Evolutionary conservation across 1,140 invertebrate species (phyloP).

Genomic region (Myzus persicae): DNA sequence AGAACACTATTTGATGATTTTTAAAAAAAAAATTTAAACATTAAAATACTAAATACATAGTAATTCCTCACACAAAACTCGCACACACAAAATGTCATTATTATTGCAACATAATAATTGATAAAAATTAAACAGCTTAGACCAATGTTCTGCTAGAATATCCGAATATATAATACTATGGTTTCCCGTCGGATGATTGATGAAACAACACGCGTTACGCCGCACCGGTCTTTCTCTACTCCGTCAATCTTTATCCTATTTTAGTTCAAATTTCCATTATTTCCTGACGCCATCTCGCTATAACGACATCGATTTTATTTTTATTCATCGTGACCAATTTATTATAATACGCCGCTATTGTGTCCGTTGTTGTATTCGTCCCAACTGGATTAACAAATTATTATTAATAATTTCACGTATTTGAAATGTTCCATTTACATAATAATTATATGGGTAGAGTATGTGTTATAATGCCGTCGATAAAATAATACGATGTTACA

Average conservation of each 20-base stretch:
- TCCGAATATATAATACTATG: not conserved
- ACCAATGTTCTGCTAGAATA: not conserved
- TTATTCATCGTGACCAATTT: not conserved
- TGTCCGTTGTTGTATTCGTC: not conserved
- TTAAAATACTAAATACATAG: not conserved
- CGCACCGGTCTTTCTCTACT: not conserved
- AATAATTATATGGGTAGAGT: not conserved
- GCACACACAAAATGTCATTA: not conserved
- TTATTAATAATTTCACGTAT: not conserved
- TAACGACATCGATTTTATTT: conserved; percentile 8
- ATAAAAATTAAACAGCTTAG: conserved; percentile 8
- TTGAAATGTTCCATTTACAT: not conserved
- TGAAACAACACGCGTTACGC: not conserved
- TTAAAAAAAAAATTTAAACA: too few relatives aligned
- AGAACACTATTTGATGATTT: not conserved
- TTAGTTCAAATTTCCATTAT: conserved; percentile 19
- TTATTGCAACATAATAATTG: not conserved
- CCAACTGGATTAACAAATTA: conserved; percentile 1
- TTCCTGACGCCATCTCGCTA: not conserved
- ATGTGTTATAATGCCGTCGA: not conserved
- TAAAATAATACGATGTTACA: not conserved
- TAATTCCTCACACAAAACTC: not conserved
- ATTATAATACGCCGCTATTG: not conserved
- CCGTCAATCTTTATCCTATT: conserved; percentile 12
- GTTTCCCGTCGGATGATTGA: not conserved